Percentiles rank a stretch among this genome's conserved stretches.
Evolutionary conservation across 2,888 invertebrate genomes (phyloP).

Genomic region (Drosophila barbarae): DNA sequence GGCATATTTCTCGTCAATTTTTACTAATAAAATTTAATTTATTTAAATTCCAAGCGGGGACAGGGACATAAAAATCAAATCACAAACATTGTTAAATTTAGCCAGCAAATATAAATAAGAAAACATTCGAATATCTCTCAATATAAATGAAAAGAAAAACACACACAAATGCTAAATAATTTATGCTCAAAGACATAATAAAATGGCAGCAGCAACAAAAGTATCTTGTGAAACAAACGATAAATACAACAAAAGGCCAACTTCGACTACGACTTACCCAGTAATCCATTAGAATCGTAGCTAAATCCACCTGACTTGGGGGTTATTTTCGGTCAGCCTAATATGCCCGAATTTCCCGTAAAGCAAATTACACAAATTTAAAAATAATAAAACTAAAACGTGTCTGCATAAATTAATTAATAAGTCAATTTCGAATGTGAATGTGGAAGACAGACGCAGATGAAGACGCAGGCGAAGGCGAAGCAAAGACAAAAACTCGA

Average conservation of each 20-base stretch:
- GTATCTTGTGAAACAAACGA: conserved; percentile 56
- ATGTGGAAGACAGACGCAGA: conserved; percentile 19
- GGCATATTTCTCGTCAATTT: conserved; percentile 69
- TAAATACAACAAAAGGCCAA: conserved; percentile 26
- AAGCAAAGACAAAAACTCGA: conserved; percentile 13
- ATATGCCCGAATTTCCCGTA: conserved; percentile 31
- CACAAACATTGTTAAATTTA: conserved; percentile 54
- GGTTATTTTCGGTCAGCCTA: neutral
- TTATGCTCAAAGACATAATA: conserved; percentile 68
- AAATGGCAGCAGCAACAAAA: conserved; percentile 50
- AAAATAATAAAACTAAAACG: conserved; percentile 78
- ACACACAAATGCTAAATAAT: conserved; percentile 53
- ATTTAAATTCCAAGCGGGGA: conserved; percentile 65
- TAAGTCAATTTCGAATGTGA: conserved; percentile 61
- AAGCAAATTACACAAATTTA: conserved; percentile 71
- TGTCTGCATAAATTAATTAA: conserved; percentile 79
- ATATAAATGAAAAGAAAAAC: conserved; percentile 37
- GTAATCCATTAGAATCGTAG: conserved; percentile 10
- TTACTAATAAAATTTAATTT: conserved; percentile 73
- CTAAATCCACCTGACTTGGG: neutral
- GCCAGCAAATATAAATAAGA: conserved; percentile 46
- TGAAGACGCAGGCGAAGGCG: conserved; percentile 3
- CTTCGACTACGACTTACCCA: conserved; percentile 17
- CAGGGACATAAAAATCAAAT: conserved; percentile 49
- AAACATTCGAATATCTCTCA: conserved; percentile 30